A percentile compares a stretch with the other conserved stretches of the same genome.
These are phyloP conservation scores for Oncorhynchus nerka DNA, from an alignment of 2,113 vertebrate genomes.

Conservation along the genomic window DNA sequence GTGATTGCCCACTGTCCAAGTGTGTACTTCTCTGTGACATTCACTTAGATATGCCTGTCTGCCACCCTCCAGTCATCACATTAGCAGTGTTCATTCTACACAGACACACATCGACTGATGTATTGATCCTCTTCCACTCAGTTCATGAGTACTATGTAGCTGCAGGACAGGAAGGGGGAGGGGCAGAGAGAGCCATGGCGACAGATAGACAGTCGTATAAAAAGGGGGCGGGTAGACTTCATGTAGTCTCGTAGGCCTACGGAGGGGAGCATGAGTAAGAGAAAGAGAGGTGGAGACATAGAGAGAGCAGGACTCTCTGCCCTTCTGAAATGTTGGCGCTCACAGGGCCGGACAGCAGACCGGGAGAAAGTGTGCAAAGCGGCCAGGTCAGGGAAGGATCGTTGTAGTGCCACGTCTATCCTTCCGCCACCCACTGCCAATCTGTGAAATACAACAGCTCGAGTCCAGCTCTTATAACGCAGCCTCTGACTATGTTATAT, in stretches of 20 bases:
- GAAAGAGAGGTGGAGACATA: background rate
- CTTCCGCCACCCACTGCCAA: conserved; percentile 11
- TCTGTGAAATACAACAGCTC: background rate
- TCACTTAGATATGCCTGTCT: background rate
- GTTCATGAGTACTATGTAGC: background rate
- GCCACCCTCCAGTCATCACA: conserved; percentile 29
- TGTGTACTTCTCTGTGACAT: background rate
- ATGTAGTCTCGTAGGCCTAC: background rate
- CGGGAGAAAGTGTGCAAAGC: background rate
- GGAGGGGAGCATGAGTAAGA: background rate
- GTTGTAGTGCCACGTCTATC: background rate
- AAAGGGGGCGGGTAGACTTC: background rate
- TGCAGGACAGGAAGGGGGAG: background rate
- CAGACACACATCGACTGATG: conserved; percentile 40
- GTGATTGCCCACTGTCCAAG: conserved; percentile 34
- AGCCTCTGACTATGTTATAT: background rate
- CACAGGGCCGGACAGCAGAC: conserved; percentile 41
- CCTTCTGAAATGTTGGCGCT: conserved; percentile 31
- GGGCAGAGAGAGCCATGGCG: background rate
- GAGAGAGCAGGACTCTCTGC: conserved; percentile 46
- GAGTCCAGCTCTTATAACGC: conserved; percentile 21
- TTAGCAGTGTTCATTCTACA: background rate
- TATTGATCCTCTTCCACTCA: conserved; percentile 31
- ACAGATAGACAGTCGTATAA: background rate
- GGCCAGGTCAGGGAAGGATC: background rate